Evolutionary conservation across 2,888 invertebrate genomes (phyloP).

Genomic region (Heliothis peltigera): DNA sequence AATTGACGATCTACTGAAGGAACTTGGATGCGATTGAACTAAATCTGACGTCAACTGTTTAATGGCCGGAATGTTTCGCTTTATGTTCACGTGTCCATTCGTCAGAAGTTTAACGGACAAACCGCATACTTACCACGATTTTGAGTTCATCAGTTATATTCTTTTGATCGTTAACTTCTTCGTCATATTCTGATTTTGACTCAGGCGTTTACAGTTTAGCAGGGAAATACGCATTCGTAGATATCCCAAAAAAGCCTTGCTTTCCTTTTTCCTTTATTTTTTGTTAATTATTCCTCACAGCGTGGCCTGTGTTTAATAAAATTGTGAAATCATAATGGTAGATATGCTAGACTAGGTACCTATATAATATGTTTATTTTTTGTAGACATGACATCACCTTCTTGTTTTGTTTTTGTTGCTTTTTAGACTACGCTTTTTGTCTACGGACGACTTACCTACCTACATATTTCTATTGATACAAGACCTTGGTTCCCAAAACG

Average conservation of each 20-base stretch:
- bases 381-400: slow-evolving; percentile 25
- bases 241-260: too few species aligned
- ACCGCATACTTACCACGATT: slow-evolving; percentile 51
- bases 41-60: slow-evolving; percentile 40
- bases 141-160: slow-evolving; percentile 39
- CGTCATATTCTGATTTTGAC: slow-evolving; percentile 13
- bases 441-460: neutral
- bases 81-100: slow-evolving; percentile 37
- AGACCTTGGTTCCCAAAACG: slow-evolving; percentile 25
- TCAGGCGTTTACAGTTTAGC: slow-evolving; percentile 2
- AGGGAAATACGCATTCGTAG: too few species aligned
- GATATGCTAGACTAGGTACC: neutral
- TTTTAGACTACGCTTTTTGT: slow-evolving; percentile 16
- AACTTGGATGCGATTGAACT: slow-evolving; percentile 39
- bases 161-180: slow-evolving; percentile 52
- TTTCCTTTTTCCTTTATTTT: too few species aligned
- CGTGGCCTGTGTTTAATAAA: neutral
- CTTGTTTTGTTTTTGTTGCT: slow-evolving; percentile 27
- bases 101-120: slow-evolving; percentile 49
- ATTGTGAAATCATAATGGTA: neutral
- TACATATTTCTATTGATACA: slow-evolving; percentile 14
- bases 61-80: slow-evolving; percentile 42
- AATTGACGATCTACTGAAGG: slow-evolving; percentile 31
- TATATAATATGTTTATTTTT: slow-evolving; percentile 2
- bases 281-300: too few species aligned